Percentiles rank a stretch among this genome's conserved stretches.
phyloP scores from a whole-genome alignment of 2,113 vertebrate species.

The Copsychus sechellarum region DNA sequence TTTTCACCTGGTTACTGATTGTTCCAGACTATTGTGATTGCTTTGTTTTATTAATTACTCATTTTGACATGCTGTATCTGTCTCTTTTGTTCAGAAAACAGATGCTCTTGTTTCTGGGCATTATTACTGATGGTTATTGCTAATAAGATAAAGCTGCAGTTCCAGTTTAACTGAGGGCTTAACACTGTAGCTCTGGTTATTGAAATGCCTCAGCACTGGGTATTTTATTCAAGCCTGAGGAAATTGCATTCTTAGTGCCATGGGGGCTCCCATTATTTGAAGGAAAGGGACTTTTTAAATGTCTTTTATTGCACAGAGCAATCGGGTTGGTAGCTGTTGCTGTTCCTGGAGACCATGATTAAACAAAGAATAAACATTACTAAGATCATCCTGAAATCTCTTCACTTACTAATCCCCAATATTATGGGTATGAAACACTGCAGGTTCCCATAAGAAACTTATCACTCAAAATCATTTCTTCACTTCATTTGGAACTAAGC shows the following conservation, averaged over 20 bases:
- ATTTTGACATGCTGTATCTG: constrained; percentile 65
- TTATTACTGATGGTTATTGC: constrained; percentile 57
- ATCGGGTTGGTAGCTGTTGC: neutral
- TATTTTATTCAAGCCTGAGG: constrained; percentile 4
- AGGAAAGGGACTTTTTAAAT: neutral
- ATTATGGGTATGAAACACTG: neutral
- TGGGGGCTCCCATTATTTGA: neutral
- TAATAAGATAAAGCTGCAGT: constrained; percentile 45
- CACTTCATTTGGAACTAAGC: neutral
- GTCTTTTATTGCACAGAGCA: neutral
- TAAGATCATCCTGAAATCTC: neutral
- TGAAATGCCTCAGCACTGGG: neutral
- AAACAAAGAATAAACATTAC: neutral
- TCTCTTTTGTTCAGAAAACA: constrained; percentile 62
- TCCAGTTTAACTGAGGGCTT: constrained; percentile 13
- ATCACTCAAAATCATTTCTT: neutral
- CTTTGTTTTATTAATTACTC: constrained; percentile 71
- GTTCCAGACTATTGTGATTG: constrained; percentile 64
- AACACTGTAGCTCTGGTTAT: neutral
- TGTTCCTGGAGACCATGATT: neutral
- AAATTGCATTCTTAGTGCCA: neutral
- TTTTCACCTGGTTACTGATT: constrained; percentile 69
- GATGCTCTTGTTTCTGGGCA: constrained; percentile 53
- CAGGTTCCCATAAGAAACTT: neutral
- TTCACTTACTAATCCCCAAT: neutral